Base-by-base conservation (phyloP, 1,140 invertebrate genomes). In the Nomia melanderi region DNA sequence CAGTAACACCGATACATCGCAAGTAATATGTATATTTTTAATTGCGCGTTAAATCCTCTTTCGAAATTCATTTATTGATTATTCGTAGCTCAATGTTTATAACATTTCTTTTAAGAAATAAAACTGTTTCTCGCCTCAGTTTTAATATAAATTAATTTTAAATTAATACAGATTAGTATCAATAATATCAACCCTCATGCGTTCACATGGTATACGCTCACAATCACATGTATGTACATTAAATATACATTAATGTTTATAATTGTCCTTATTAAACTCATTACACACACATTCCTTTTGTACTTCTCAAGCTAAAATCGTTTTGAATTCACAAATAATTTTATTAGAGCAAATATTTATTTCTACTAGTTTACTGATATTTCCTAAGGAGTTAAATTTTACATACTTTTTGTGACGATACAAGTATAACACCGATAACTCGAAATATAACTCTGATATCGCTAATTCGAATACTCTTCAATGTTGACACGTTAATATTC, bases 141-240 rank as follows among this genome's bases (percentile, higher is more conserved):
- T 57, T 36, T 8, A 62, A 33, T 79, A 31, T 29, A 41, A 17
- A 17, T 62, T 63, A 71, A 69, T 80, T 63, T n/a, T 39, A 79
- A 79, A 79, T 84, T 62, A 83, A 47, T 39, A 66, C 64, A 79
- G 9, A 63, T 81, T 29, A 69, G 11, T 56, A 59, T 66, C 23
- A 20, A 11, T 56, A 36, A 29, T 41, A 60, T 11, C 27, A 69
- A 23, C 31, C 60, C 56, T 69, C 76, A 78, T 77, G 75, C 78
- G 76, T 85, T 77, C 79, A 77, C 79, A 70, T 67, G 39, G 11
- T 47, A 59, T 53, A 86, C 67, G 82, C 77, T 70, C 78, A 78
- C 72, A 69, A n/a, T 69, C 39, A 76, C 41, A 76, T 76, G 70
- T 79, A 85, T 81, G 76, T 85, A 82, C 78, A 87, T 87, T 81